Percentiles rank a stretch among this genome's conserved stretches.
Evolutionary conservation across 2,888 invertebrate genomes (phyloP).

Genomic region (Drosophila neonasuta): DNA sequence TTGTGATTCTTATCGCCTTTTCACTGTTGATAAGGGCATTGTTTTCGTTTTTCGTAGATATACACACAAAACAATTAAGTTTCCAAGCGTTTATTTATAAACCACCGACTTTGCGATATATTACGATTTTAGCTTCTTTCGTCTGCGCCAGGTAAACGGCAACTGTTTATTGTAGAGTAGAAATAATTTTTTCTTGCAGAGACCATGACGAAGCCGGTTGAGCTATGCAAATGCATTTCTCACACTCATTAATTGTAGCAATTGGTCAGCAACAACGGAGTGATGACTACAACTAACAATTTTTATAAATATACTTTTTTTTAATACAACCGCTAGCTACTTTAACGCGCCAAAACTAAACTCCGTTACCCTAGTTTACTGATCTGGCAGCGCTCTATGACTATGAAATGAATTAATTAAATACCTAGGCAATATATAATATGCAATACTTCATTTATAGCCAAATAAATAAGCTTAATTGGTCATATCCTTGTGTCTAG

Average conservation of each 20-base stretch:
- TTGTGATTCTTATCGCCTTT: constrained; percentile 46
- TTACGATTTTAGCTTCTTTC: constrained; percentile 15
- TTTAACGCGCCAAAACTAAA: neutral
- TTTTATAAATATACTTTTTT: neutral
- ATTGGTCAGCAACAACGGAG: constrained; percentile 1
- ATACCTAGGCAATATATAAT: too few species aligned
- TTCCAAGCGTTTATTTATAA: neutral
- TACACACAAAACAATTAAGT: neutral
- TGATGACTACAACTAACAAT: neutral
- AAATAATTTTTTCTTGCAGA: constrained; percentile 23
- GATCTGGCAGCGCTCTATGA: neutral
- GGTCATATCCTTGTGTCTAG: too few species aligned
- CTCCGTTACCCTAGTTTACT: neutral
- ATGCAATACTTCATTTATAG: too few species aligned
- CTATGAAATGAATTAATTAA: too few species aligned
- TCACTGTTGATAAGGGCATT: constrained; percentile 42
- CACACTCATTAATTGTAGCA: constrained; percentile 48
- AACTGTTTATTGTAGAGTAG: constrained; percentile 25
- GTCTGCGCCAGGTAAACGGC: neutral
- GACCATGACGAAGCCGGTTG: constrained; percentile 35
- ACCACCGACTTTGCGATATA: constrained; percentile 12
- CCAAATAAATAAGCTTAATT: too few species aligned
- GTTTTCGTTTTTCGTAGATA: constrained; percentile 6
- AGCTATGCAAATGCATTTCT: constrained; percentile 40
- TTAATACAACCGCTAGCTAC: neutral